A percentile compares a stretch with the other conserved stretches of the same genome.
phyloP scores from a whole-genome alignment of 2,888 invertebrate genomes.

The Linyphia triangularis region DNA sequence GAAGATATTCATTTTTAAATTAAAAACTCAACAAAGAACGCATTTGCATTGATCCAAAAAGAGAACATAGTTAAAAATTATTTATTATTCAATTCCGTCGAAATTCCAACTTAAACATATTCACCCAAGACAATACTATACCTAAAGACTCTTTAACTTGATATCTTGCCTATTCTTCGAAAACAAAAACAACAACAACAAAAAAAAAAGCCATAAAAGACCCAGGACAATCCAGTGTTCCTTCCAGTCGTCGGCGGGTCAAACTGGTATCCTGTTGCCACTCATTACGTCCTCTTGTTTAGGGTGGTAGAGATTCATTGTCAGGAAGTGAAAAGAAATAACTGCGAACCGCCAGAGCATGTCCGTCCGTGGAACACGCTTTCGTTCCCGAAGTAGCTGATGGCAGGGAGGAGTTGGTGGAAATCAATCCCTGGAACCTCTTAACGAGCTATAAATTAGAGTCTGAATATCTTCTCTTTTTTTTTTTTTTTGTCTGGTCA shows the following conservation, averaged over 20 bases:
- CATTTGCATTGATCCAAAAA: too few species aligned
- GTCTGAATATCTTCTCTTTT: too few species aligned
- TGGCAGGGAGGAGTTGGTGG: background rate
- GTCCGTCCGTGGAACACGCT: constrained; percentile 22
- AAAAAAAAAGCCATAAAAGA: background rate
- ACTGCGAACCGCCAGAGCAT: constrained; percentile 57
- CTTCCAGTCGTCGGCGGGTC: background rate
- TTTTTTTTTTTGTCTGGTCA: constrained; percentile 21
- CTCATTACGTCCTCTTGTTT: constrained; percentile 13
- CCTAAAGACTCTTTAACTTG: too few species aligned
- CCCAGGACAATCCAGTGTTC: background rate
- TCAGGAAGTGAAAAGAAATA: constrained; percentile 70
- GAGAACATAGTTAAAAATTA: too few species aligned
- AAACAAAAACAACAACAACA: background rate
- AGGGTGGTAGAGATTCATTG: constrained; percentile 26
- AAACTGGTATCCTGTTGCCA: constrained; percentile 8
- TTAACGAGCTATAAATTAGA: constrained; percentile 51
- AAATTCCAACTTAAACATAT: too few species aligned
- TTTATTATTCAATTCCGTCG: too few species aligned
- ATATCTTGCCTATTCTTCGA: background rate
- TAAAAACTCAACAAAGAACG: too few species aligned
- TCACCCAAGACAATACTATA: too few species aligned
- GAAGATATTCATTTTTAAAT: too few species aligned
- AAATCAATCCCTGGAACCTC: background rate
- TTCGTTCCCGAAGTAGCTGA: background rate